A percentile compares a stretch with the other conserved stretches of the same genome.
These are phyloP conservation scores for Cryptops parisi DNA, from an alignment of 2,888 invertebrate species.

Conservation along the genomic window DNA sequence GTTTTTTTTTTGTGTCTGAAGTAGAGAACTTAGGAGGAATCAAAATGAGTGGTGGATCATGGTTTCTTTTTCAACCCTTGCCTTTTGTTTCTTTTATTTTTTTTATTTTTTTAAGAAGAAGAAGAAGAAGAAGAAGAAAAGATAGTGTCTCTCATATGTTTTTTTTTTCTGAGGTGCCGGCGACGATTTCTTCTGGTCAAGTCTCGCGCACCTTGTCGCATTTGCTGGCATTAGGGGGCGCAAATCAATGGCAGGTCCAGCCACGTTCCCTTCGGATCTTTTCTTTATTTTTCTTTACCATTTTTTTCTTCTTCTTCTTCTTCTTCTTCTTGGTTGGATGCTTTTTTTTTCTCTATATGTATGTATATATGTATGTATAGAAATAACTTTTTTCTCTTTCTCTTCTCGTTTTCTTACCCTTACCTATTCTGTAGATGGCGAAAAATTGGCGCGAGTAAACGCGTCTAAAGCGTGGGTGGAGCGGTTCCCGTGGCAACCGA, in stretches of 20 bases:
- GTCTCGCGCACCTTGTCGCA: neutral
- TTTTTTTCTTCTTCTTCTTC: neutral
- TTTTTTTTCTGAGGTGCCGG: neutral
- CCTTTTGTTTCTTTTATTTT: too few relatives aligned
- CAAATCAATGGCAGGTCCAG: neutral
- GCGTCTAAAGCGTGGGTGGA: neutral
- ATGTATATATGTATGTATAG: too few relatives aligned
- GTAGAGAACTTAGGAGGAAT: neutral
- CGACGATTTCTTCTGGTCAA: neutral
- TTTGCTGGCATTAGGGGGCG: neutral
- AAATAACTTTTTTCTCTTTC: too few relatives aligned
- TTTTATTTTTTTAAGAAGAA: too few relatives aligned
- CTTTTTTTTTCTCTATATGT: too few relatives aligned
- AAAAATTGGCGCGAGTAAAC: neutral
- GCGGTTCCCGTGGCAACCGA: neutral
- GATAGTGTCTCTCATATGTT: neutral
- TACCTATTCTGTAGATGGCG: neutral
- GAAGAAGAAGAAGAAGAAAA: conserved; percentile 1
- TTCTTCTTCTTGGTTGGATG: conserved; percentile 5
- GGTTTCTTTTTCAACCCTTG: too few relatives aligned
- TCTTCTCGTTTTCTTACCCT: neutral
- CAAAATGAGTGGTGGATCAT: too few relatives aligned
- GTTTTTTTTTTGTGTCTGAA: too few relatives aligned
- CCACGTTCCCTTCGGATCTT: neutral
- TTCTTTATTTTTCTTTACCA: neutral